Percentiles rank a stretch among this genome's conserved stretches.
These are phyloP conservation scores for Baccha elongata DNA, from an alignment of 2,888 invertebrate genomes.

Conservation along the genomic window DNA sequence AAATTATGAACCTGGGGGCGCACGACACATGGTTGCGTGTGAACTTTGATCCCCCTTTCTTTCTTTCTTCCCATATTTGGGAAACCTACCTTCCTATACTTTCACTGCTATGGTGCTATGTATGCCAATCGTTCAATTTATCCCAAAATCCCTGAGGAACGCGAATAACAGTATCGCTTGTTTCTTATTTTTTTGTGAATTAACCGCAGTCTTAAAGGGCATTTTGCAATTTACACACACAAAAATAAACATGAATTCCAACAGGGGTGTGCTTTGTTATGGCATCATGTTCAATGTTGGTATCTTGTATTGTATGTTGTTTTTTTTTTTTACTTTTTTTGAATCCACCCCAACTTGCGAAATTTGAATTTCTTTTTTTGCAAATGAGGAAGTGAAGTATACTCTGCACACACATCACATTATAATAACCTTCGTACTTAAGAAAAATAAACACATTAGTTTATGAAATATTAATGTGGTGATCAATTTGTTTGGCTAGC, in stretches of 20 bases:
- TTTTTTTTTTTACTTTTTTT: too few relatives aligned
- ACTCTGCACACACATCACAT: not conserved
- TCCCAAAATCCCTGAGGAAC: too few relatives aligned
- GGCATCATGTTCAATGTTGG: not conserved
- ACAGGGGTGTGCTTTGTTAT: too few relatives aligned
- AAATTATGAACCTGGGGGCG: slow-evolving; percentile 31
- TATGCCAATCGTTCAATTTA: too few relatives aligned
- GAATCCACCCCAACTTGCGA: too few relatives aligned
- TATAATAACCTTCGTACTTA: not conserved
- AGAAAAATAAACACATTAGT: not conserved
- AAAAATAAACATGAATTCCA: too few relatives aligned
- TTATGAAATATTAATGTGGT: not conserved
- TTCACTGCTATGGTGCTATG: too few relatives aligned
- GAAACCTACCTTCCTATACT: too few relatives aligned
- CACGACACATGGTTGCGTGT: too few relatives aligned
- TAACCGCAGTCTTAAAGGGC: slow-evolving; percentile 69
- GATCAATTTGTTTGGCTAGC: not conserved
- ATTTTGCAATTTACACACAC: slow-evolving; percentile 68
- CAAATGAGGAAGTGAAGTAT: slow-evolving; percentile 9
- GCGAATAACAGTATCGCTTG: slow-evolving; percentile 40
- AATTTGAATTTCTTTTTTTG: too few relatives aligned
- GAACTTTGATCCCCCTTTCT: slow-evolving; percentile 59
- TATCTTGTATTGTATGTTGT: too few relatives aligned
- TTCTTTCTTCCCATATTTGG: too few relatives aligned
- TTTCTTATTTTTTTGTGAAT: slow-evolving; percentile 54